Evolutionary conservation across 2,113 vertebrate species (phyloP).

Genomic region (Anseranas semipalmata): DNA sequence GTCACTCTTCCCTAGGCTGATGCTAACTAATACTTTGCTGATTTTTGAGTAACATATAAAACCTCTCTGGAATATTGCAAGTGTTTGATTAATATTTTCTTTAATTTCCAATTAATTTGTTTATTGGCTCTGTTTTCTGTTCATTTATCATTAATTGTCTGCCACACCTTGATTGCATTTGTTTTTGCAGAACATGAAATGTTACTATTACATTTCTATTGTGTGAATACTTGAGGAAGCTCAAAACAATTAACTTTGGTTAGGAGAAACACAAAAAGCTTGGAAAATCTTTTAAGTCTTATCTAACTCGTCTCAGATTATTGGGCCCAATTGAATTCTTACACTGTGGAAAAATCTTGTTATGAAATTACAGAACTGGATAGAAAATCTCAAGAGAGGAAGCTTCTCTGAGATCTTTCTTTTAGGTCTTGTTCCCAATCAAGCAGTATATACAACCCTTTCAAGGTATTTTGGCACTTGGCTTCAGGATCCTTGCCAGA

Average conservation of each 20-base stretch:
- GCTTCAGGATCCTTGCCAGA: background rate
- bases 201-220: background rate
- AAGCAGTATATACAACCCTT: background rate
- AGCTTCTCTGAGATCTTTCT: background rate
- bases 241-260: background rate
- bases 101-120: background rate
- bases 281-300: background rate
- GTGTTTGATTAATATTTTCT: background rate
- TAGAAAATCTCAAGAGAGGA: background rate
- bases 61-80: background rate
- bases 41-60: background rate
- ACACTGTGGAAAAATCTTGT: background rate
- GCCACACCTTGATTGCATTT: background rate
- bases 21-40: background rate
- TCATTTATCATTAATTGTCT: background rate
- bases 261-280: background rate
- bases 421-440: background rate
- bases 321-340: background rate
- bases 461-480: constrained; percentile 4
- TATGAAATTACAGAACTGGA: background rate
- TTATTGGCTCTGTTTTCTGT: background rate
- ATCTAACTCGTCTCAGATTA: background rate
- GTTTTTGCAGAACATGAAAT: background rate
- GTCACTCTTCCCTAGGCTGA: background rate
- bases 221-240: background rate